Base-by-base conservation (phyloP, 1,140 invertebrate genomes). In the Pseudachorutes palmiensis region DNA sequence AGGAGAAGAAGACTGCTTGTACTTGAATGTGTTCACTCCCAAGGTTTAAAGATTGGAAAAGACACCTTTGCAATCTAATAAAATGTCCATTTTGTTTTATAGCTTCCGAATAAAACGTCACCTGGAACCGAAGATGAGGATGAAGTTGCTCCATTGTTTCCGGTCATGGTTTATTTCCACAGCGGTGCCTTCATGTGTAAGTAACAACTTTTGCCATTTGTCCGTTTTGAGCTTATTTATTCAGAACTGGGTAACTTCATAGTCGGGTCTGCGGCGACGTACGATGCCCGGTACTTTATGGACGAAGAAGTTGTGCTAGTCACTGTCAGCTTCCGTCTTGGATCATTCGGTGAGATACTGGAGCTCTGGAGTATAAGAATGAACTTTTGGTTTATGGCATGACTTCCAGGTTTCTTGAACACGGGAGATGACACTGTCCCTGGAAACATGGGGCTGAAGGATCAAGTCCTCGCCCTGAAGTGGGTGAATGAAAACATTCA, bases 401-500 rank as follows among this genome's bases (percentile, higher is more conserved):
- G 9, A 29, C 19, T 28, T 28, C 19, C n/a, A 66, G 64, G 64
- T 19, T 69, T 69, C n/a, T 45, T 69, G 5, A 69, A 63, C 22
- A 65, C 63, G 2, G 67, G 62, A 28, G 63, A 65, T 51, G 57
- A 57, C 16, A 45, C 51, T 1, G 63, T 62, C 19, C 32, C 36
- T 19, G 67, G 67, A 3, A 69, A 69, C 41, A 60, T 61, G 63
- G 67, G 67, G 2, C 14, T 68, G 14, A 68, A 68, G 26, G 67
- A 68, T 33, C 67, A 68, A 61, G 67, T 68, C 24, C 28, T 29
- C 2, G 64, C 36, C 3, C 31, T 69, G 12, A 49, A 69, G 60
- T 69, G 68, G 68, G 48, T 97, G 36, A 86, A 88, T 75, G 86
- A 93, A 76, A 90, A 95, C 81, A 87, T 91, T 69, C 83, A 81